Base-by-base conservation (phyloP, 2,113 vertebrate genomes). In the Atlantisia rogersi region DNA sequence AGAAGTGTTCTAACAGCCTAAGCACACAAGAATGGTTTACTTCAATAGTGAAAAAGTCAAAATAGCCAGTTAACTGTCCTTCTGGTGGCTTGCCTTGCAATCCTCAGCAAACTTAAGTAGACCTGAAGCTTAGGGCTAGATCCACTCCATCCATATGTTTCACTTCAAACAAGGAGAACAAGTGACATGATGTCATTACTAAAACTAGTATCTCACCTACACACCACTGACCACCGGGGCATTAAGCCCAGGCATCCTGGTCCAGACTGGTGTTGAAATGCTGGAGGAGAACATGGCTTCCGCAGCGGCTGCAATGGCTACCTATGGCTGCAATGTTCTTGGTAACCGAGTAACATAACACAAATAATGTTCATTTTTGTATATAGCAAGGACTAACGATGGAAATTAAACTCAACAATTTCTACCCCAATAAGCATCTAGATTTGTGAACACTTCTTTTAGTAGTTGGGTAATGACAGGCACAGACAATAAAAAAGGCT, bases 401-500 rank as follows among this genome's bases (percentile, higher is more conserved):
- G 37, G 26, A 78, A 85, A 89, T 94, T 84, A 95, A 94, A 82
- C 71, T 62, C 73, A 39, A 17, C 42, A 6, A 48, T 90, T 94
- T 90, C 65, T 70, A 94, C 21, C 84, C 9, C 73, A 95, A 63
- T 10, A 4, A 94, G 37, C 75, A 90, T 71, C 84, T 69, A 88
- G 70, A 75, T 80, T 89, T 78, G 80, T 9, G 17, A 96, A 76
- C 62, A 12, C 65, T 82, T 89, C 80, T 77, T 91, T 86, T 77
- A 69, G 63, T 52, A 89, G 79, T 0, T 89, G 80, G 86, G 39
- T 95, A 81, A 92, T 88, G 84, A 97, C 73, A 95, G 94, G 91
- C 17, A 73, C 53, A 94, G 91, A 91, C 81, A 96, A 97, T 93
- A 96, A 92, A 87, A 86, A 93, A 81, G 53, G 37, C 52, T 74